Evolutionary conservation across 2,888 invertebrate genomes (phyloP).

Genomic region (Trichopria drosophilae): DNA sequence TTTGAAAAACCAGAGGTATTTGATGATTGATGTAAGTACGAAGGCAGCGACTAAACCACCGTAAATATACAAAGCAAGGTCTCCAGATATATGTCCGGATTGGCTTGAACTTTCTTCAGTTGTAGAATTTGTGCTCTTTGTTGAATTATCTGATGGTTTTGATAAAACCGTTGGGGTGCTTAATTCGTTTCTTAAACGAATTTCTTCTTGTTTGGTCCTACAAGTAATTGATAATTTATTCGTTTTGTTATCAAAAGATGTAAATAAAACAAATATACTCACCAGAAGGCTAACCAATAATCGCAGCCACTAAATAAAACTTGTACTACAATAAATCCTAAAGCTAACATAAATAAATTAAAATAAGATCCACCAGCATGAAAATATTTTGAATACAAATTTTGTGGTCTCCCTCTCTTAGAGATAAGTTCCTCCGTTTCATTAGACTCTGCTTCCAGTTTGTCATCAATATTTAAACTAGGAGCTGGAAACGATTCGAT

Average conservation of each 20-base stretch:
- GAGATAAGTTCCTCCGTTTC: conserved; percentile 32
- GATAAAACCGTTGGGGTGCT: no score
- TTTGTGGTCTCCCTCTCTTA: conserved; percentile 66
- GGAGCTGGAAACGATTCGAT: no score
- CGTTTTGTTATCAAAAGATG: no score
- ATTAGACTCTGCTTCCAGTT: neutral
- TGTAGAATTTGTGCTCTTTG: neutral
- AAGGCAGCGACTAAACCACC: conserved; percentile 63
- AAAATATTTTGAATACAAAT: conserved; percentile 72
- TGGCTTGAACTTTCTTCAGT: neutral
- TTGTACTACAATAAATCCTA: conserved; percentile 70
- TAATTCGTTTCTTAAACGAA: no score
- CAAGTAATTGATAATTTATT: no score
- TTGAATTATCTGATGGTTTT: no score
- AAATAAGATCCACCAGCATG: conserved; percentile 67
- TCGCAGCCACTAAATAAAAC: conserved; percentile 71
- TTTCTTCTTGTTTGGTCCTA: conserved; percentile 59
- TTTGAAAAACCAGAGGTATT: conserved; percentile 72
- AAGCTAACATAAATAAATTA: conserved; percentile 62
- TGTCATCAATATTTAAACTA: conserved; percentile 16
- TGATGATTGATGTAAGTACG: conserved; percentile 65
- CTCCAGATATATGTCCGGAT: conserved; percentile 28
- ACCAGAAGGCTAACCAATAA: conserved; percentile 80
- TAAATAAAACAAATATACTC: conserved; percentile 43
- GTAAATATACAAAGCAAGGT: conserved; percentile 60